Conservation (phyloP, 2,113 vertebrate genomes). For the Lasiurus borealis region DNA sequence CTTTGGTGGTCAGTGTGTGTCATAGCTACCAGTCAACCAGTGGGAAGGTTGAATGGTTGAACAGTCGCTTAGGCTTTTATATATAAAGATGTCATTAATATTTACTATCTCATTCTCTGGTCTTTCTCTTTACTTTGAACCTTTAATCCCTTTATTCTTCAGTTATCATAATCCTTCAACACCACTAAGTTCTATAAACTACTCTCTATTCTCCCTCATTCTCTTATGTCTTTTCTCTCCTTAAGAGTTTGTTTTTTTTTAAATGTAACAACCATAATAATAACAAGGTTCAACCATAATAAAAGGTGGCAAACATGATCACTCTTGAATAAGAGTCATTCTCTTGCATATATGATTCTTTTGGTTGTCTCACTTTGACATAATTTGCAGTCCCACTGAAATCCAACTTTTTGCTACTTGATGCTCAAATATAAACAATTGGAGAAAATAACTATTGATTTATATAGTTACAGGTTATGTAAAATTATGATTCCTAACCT, state of each 20-base stretch:
- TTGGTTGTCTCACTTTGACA: background rate
- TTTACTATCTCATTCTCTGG: background rate
- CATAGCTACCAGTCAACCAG: too few relatives aligned
- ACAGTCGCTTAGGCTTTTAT: too few relatives aligned
- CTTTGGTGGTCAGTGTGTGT: too few relatives aligned
- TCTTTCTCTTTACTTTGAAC: background rate
- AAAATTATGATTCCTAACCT: background rate
- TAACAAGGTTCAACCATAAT: too few relatives aligned
- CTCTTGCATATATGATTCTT: background rate
- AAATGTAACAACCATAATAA: too few relatives aligned
- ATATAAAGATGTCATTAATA: background rate
- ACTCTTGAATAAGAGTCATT: background rate
- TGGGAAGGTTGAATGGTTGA: too few relatives aligned
- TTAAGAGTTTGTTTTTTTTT: background rate
- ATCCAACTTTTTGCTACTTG: background rate
- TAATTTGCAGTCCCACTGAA: background rate
- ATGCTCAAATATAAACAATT: background rate
- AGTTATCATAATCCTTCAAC: background rate
- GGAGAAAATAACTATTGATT: background rate
- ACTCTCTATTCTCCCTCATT: background rate
- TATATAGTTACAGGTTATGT: too few relatives aligned
- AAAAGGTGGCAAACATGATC: background rate
- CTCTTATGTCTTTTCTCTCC: background rate
- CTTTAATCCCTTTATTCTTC: background rate
- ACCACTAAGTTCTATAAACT: background rate